These are phyloP conservation scores for Holotrichia oblita DNA, from an alignment of 1,140 invertebrate genomes.

Conservation along the genomic window DNA sequence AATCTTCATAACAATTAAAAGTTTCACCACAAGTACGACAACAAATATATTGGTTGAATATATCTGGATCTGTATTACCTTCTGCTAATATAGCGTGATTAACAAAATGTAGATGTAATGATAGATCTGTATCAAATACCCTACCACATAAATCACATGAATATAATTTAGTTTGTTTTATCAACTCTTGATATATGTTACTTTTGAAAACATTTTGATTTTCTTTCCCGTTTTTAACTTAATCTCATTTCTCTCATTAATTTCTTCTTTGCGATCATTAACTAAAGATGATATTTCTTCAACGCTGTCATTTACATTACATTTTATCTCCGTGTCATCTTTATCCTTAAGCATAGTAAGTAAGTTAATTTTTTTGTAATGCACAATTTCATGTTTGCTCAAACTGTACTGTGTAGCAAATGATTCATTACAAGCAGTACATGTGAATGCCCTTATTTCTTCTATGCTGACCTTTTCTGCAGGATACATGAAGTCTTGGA, in stretches of 20 bases:
- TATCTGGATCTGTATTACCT: conserved; percentile 31
- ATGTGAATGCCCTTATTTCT: conserved; percentile 22
- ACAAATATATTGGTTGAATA: conserved; percentile 40
- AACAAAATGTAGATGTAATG: conserved; percentile 42
- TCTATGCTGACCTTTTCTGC: background rate
- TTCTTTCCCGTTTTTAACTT: background rate
- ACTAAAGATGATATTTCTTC: conserved; percentile 34
- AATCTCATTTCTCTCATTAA: background rate
- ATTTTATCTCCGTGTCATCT: background rate
- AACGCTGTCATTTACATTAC: background rate
- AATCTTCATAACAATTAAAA: conserved; percentile 32
- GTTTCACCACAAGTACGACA: conserved; percentile 41
- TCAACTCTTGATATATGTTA: background rate
- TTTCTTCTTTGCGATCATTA: background rate
- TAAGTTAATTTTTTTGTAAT: conserved; percentile 36
- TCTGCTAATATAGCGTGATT: conserved; percentile 36
- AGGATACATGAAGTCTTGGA: conserved; percentile 34
- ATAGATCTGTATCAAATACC: conserved; percentile 22
- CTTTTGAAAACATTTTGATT: background rate
- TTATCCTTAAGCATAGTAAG: conserved; percentile 29
- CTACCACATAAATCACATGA: conserved; percentile 40
- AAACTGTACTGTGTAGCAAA: conserved; percentile 39
- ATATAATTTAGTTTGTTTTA: background rate
- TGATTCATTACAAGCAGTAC: background rate
- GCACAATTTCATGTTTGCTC: conserved; percentile 38